phyloP scores from a whole-genome alignment of 2,113 vertebrate genomes.

The Microcebus griseorufus region DNA sequence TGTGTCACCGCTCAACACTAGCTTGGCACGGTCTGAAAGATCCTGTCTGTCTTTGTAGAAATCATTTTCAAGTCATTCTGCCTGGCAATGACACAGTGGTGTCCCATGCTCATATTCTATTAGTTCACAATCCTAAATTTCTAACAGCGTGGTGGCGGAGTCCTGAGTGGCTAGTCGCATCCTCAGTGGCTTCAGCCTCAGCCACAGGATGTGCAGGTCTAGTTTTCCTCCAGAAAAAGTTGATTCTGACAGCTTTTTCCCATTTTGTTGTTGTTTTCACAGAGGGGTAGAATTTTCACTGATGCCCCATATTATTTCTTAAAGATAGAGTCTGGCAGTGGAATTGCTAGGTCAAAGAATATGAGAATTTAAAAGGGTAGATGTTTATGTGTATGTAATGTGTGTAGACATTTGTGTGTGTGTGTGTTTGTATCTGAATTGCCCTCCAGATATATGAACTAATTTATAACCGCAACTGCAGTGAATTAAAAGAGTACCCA shows the following conservation, averaged over 20 bases:
- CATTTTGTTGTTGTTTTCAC: background rate
- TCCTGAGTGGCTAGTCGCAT: background rate
- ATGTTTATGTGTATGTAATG: background rate
- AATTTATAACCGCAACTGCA: background rate
- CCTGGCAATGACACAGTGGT: background rate
- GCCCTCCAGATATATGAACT: background rate
- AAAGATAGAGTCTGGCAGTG: background rate
- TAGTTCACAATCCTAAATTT: background rate
- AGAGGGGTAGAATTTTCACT: background rate
- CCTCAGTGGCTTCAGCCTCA: background rate
- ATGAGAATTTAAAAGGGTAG: background rate
- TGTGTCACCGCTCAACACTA: background rate
- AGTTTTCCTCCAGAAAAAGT: background rate
- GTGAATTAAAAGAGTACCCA: background rate
- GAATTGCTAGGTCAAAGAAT: background rate
- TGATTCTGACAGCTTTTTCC: background rate
- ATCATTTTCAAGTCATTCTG: too few species aligned
- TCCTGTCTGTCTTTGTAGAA: background rate
- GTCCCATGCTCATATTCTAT: background rate
- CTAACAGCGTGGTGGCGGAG: accelerated
- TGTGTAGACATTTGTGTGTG: background rate
- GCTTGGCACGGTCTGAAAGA: accelerated
- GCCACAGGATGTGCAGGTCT: background rate
- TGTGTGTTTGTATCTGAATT: background rate
- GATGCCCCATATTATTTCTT: background rate